phyloP scores from a whole-genome alignment of 2,888 invertebrate genomes.

The Podotricha telesiphe region DNA sequence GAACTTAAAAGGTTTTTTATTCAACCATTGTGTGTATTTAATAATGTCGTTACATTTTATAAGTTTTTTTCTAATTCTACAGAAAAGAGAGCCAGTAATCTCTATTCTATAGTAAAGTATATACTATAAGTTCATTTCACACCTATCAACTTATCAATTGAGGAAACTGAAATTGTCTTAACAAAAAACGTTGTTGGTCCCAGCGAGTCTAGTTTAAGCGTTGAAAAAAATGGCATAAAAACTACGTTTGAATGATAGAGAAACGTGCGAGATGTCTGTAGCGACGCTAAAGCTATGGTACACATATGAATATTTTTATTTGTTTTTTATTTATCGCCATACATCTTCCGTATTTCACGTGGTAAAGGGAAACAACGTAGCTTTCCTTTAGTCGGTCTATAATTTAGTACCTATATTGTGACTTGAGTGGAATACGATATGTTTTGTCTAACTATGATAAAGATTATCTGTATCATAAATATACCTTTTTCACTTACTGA shows the following conservation, averaged over 20 bases:
- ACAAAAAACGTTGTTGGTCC: conserved; percentile 46
- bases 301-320: too few species aligned
- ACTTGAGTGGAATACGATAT: too few species aligned
- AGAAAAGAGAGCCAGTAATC: conserved; percentile 6
- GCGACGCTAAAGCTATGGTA: background rate
- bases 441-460: too few species aligned
- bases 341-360: too few species aligned
- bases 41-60: background rate
- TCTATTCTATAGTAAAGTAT: conserved; percentile 19
- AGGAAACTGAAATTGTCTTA: conserved; percentile 30
- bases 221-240: conserved; percentile 46
- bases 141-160: conserved; percentile 33
- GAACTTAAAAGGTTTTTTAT: conserved; percentile 17
- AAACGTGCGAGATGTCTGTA: conserved; percentile 12
- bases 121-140: conserved; percentile 28
- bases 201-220: conserved; percentile 48
- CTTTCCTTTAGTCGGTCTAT: too few species aligned
- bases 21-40: conserved; percentile 7
- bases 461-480: too few species aligned
- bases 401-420: too few species aligned
- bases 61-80: background rate
- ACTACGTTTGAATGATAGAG: conserved; percentile 42
- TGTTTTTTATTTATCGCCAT: background rate
- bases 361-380: too few species aligned
- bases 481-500: too few species aligned